A percentile compares a stretch with the other conserved stretches of the same genome.
Evolutionary conservation across 2,888 invertebrate species (phyloP).

Genomic region (Dryomyza anilis): DNA sequence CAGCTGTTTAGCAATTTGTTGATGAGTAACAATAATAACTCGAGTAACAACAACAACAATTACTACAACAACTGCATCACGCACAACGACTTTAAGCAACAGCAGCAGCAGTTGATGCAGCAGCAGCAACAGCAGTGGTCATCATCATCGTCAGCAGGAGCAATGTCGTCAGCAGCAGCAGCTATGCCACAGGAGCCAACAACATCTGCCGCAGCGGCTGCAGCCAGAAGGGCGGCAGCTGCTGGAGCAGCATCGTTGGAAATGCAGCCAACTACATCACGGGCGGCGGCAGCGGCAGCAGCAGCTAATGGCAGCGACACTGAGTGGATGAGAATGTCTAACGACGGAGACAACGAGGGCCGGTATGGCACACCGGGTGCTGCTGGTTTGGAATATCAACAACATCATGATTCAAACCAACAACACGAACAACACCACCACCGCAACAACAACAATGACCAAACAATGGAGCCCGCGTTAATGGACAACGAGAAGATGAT

Average conservation of each 20-base stretch:
- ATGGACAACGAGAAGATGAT: slow-evolving; percentile 47
- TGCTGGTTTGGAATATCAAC: slow-evolving; percentile 62
- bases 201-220: slow-evolving; percentile 35
- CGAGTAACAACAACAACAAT: slow-evolving; percentile 40
- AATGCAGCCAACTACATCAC: slow-evolving; percentile 36
- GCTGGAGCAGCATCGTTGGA: no score
- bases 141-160: slow-evolving; percentile 54
- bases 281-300: slow-evolving; percentile 42
- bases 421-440: slow-evolving; percentile 41
- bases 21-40: slow-evolving; percentile 38
- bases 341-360: no score
- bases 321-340: slow-evolving; percentile 60
- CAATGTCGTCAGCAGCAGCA: slow-evolving; percentile 38
- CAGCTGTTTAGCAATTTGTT: slow-evolving; percentile 39
- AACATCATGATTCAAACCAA: slow-evolving; percentile 52
- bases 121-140: slow-evolving; percentile 60
- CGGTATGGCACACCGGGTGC: slow-evolving; percentile 70
- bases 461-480: slow-evolving; percentile 50
- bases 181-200: no score
- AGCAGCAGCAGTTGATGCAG: slow-evolving; percentile 59
- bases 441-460: slow-evolving; percentile 39
- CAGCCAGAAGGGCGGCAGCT: slow-evolving; percentile 22
- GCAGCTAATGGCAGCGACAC: slow-evolving; percentile 46
- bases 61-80: slow-evolving; percentile 46
- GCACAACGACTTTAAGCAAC: slow-evolving; percentile 38